Evolutionary conservation across 2,797 vertebrate genomes (phyloP).

Genomic region (Glyptemys insculpta): DNA sequence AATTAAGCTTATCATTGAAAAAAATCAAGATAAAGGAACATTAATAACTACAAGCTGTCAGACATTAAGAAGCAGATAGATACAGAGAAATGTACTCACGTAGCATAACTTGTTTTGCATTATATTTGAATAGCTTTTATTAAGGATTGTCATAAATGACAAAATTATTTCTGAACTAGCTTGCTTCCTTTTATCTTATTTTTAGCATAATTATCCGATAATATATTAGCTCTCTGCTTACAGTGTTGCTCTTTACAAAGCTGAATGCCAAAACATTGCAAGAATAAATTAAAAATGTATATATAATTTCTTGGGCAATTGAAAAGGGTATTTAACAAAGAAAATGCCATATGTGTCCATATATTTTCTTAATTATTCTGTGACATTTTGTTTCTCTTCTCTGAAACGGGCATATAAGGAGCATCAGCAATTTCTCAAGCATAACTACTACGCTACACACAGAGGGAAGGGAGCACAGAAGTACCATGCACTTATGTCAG

Average conservation of each 20-base stretch:
- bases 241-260: not conserved
- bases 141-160: not conserved
- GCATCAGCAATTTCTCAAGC: not conserved
- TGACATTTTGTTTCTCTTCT: not conserved
- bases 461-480: not conserved
- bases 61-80: not conserved
- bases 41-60: not conserved
- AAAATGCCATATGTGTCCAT: not conserved
- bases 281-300: not conserved
- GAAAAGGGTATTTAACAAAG: not conserved
- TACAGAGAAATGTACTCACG: not conserved
- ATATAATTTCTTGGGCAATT: not conserved
- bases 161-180: not conserved
- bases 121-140: not conserved
- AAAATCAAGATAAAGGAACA: not conserved
- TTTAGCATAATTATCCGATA: not conserved
- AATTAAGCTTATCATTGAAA: not conserved
- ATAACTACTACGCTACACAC: not conserved
- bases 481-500: not conserved
- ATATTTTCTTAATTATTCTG: not conserved
- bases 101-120: not conserved
- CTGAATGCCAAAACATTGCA: not conserved
- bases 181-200: not conserved
- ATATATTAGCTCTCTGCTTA: not conserved
- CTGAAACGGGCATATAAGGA: not conserved